Evolutionary conservation across 2,888 invertebrate species (phyloP).

Genomic region (Yponomeuta plumbellus): DNA sequence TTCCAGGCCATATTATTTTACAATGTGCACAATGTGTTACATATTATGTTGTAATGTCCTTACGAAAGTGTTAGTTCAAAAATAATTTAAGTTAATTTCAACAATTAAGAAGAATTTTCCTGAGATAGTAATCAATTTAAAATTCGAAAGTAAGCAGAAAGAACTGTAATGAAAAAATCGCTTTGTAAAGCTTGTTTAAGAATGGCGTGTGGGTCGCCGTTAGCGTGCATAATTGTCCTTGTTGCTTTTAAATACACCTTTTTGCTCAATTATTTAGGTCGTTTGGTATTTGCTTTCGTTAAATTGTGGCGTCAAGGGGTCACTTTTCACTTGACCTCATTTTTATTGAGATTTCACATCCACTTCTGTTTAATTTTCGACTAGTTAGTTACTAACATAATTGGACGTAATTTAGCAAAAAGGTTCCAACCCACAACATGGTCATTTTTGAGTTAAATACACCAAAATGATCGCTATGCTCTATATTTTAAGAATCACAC

Average conservation of each 20-base stretch:
- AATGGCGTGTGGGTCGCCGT: conserved; percentile 41
- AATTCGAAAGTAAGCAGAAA: neutral
- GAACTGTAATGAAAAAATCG: neutral
- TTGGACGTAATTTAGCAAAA: too few relatives aligned
- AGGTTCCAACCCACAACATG: too few relatives aligned
- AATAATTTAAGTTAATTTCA: too few relatives aligned
- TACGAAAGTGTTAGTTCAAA: too few relatives aligned
- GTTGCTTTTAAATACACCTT: conserved; percentile 50
- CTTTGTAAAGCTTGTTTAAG: conserved; percentile 7
- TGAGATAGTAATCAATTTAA: too few relatives aligned
- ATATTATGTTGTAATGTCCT: too few relatives aligned
- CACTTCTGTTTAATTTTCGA: neutral
- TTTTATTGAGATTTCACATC: neutral
- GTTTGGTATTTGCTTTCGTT: conserved; percentile 28
- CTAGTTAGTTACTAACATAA: neutral
- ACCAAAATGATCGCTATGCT: too few relatives aligned
- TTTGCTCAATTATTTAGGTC: conserved; percentile 47
- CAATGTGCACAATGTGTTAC: too few relatives aligned
- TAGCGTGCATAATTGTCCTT: conserved; percentile 52
- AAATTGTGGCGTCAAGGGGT: conserved; percentile 2
- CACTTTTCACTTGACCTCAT: conserved; percentile 12
- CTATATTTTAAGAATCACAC: too few relatives aligned
- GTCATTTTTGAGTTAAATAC: too few relatives aligned
- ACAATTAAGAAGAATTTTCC: too few relatives aligned
- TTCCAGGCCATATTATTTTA: too few relatives aligned